Evolutionary conservation across 2,888 invertebrate species (phyloP), one percentile per base, ranked within the genome.

Genomic region (Drosophila basisetae): DNA sequence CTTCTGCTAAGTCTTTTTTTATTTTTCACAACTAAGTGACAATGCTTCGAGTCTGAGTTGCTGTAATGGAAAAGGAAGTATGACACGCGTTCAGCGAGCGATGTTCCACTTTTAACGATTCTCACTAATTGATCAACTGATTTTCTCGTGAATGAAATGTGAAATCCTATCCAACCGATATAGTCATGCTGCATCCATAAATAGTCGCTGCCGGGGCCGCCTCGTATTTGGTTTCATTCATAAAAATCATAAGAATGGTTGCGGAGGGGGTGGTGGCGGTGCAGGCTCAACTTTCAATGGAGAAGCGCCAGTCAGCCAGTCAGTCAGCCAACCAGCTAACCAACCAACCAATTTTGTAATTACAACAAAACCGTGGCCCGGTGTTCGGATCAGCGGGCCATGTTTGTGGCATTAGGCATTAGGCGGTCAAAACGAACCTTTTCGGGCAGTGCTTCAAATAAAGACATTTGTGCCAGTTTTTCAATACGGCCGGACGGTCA

Each of bases 111-210:
- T 89, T 65, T 56, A 16, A 28, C 75, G 70, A 78, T 89, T 84
- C 84, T 84, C 78, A 68, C 71, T 82, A 82, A 89, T 85, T 89
- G 84, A 87, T 84, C 77, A 75, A 66, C 67, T 68, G 84, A 80
- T 82, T 84, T 84, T 84, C 82, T 67, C 82, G 52, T 89, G 80
- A 89, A 89, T 85, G 85, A 89, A 85, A 89, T 89, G 82, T 87
- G 88, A 85, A 87, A 87, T 84, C 82, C 68, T 82, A 72, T 53
- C 25, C 41, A 49, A 52, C 75, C 59, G 70, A 75, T 78, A 83
- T 69, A 84, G 85, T 60, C 66, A 74, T 68, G 79, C 58, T 53
- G 70, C 30, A 30, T 70, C 89, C 89, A 87, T 89, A 84, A 73
- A 87, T 80, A 78, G 84, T 78, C 78, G 82, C 69, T 68, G 54